Evolutionary conservation across 1,140 invertebrate species (phyloP).

Genomic region (Brevipalpus yothersi): DNA sequence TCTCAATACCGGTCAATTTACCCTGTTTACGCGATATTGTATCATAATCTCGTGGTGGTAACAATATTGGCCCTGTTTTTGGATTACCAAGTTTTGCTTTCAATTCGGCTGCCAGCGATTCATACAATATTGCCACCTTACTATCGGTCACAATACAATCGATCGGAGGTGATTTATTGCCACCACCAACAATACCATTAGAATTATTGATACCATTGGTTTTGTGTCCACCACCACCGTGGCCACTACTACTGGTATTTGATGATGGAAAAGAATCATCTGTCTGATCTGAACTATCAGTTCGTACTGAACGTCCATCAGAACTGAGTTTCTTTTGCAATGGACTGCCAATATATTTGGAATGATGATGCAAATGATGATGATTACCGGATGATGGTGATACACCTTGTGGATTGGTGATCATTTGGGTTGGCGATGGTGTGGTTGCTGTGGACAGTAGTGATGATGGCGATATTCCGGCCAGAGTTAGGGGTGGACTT

Average conservation of each 20-base stretch:
- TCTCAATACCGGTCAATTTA: constrained; percentile 38
- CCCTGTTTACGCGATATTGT: constrained; percentile 45
- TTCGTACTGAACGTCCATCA: constrained; percentile 15
- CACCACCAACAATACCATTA: background rate
- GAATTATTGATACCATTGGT: background rate
- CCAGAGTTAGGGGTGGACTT: background rate
- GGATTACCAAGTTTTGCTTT: constrained; percentile 45
- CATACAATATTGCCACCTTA: constrained; percentile 38
- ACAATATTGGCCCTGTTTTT: constrained; percentile 39
- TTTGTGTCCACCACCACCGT: background rate
- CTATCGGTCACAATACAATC: background rate
- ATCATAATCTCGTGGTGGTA: constrained; percentile 80
- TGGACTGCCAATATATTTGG: constrained; percentile 7
- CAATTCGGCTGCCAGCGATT: constrained; percentile 70
- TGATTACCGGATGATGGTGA: background rate
- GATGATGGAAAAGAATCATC: constrained; percentile 11
- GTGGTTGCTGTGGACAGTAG: constrained; percentile 13
- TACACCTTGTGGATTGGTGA: background rate
- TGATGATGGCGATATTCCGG: background rate
- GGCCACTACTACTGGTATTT: background rate
- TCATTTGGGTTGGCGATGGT: background rate
- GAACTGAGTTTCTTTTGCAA: constrained; percentile 10
- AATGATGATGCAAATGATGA: background rate
- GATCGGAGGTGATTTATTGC: background rate
- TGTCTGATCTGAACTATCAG: constrained; percentile 13